Percentiles rank a stretch among this genome's conserved stretches.
Conservation (phyloP, 1,140 invertebrate species). For the Cepaea nemoralis region DNA sequence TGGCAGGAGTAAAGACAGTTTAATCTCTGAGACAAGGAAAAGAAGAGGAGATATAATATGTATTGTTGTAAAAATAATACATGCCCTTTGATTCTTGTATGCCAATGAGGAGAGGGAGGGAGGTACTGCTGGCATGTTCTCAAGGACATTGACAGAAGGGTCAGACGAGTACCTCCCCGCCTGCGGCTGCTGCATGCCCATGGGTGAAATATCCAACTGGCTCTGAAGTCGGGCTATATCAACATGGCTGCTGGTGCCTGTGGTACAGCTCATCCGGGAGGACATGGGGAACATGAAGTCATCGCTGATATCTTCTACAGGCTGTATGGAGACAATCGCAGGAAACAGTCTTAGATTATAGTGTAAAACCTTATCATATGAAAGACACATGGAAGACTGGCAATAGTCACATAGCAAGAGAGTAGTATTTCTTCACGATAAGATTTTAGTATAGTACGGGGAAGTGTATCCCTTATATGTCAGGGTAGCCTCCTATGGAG, state of each 20-base stretch:
- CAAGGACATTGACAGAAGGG: conserved; percentile 81
- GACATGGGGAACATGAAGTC: conserved; percentile 99
- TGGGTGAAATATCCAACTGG: conserved; percentile 58
- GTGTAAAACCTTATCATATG: no score
- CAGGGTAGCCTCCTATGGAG: no score
- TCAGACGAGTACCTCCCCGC: conserved; percentile 66
- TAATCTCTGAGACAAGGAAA: no score
- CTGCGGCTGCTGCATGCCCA: conserved; percentile 57
- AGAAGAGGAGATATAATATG: no score
- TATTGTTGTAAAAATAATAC: background rate
- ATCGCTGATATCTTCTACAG: conserved; percentile 74
- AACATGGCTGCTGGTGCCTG: conserved; percentile 91
- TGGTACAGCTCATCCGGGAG: conserved; percentile 93
- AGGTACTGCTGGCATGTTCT: conserved; percentile 75
- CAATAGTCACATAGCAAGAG: no score
- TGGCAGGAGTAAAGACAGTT: no score
- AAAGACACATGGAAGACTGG: no score
- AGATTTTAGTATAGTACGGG: no score
- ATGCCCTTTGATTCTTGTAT: conserved; percentile 60
- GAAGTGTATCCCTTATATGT: no score
- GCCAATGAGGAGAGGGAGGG: conserved; percentile 79
- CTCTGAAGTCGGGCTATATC: conserved; percentile 62
- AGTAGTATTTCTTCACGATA: no score
- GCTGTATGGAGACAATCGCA: no score
- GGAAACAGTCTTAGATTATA: no score